These are phyloP conservation scores for Nemapogon koenigi DNA, from an alignment of 2,888 invertebrate species.

Conservation along the genomic window DNA sequence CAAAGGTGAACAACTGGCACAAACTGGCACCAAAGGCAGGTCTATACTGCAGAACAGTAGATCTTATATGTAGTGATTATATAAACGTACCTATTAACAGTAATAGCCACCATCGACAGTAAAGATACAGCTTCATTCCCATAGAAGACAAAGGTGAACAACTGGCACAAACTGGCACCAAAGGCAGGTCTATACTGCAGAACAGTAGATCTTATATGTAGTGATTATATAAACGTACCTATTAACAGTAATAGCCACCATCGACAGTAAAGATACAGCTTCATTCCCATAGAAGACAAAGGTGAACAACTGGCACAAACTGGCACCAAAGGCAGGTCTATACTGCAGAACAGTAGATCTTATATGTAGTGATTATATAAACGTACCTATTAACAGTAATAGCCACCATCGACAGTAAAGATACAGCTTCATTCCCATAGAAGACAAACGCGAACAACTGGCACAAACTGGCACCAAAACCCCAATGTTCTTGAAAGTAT, in stretches of 20 bases:
- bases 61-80: no score
- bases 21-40: conserved; percentile 76
- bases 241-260: conserved; percentile 90
- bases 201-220: no score
- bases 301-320: conserved; percentile 83
- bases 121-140: conserved; percentile 89
- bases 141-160: conserved; percentile 89
- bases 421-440: conserved; percentile 89
- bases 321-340: conserved; percentile 84
- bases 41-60: no score
- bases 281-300: conserved; percentile 91
- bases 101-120: conserved; percentile 89
- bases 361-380: conserved; percentile 74
- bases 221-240: conserved; percentile 68
- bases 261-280: conserved; percentile 84
- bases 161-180: conserved; percentile 77
- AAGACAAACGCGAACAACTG: conserved; percentile 87
- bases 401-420: conserved; percentile 87
- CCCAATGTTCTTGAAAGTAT: conserved; percentile 83
- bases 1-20: conserved; percentile 85
- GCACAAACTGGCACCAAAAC: conserved; percentile 77
- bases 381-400: conserved; percentile 85
- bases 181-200: no score
- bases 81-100: conserved; percentile 81
- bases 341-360: conserved; percentile 83